phyloP scores from a whole-genome alignment of 2,888 invertebrate genomes.

The Lepidochitona cinerea region DNA sequence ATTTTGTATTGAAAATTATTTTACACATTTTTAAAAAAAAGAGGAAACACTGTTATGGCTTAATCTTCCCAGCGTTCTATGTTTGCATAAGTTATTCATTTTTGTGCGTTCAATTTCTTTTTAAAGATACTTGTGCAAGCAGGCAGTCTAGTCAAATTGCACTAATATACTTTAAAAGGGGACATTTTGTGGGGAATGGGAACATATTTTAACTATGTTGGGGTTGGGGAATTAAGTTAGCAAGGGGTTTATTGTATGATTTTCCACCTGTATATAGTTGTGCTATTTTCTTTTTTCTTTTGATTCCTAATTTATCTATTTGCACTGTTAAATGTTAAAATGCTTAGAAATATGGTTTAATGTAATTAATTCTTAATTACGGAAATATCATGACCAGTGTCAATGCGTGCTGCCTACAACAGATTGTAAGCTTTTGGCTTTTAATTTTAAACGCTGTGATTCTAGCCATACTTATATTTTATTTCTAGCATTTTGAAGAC shows the following conservation, averaged over 20 bases:
- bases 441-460: background rate
- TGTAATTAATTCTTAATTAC: too few species aligned
- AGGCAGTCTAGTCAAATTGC: slow-evolving; percentile 5
- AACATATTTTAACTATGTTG: background rate
- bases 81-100: background rate
- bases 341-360: too few species aligned
- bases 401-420: too few species aligned
- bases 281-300: background rate
- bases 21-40: slow-evolving; percentile 4
- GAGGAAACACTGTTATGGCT: background rate
- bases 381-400: too few species aligned
- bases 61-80: background rate
- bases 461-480: background rate
- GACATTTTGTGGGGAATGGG: too few species aligned
- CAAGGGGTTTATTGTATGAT: background rate
- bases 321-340: background rate
- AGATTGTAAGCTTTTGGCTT: background rate
- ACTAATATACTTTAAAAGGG: too few species aligned
- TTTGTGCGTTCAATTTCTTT: background rate
- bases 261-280: background rate
- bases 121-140: slow-evolving; percentile 1
- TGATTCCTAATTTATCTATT: background rate
- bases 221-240: too few species aligned
- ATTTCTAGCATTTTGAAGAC: background rate
- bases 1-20: slow-evolving; percentile 4